These are phyloP conservation scores for Zelostemma sp. DNA, from an alignment of 1,140 invertebrate genomes.

Conservation along the genomic window DNA sequence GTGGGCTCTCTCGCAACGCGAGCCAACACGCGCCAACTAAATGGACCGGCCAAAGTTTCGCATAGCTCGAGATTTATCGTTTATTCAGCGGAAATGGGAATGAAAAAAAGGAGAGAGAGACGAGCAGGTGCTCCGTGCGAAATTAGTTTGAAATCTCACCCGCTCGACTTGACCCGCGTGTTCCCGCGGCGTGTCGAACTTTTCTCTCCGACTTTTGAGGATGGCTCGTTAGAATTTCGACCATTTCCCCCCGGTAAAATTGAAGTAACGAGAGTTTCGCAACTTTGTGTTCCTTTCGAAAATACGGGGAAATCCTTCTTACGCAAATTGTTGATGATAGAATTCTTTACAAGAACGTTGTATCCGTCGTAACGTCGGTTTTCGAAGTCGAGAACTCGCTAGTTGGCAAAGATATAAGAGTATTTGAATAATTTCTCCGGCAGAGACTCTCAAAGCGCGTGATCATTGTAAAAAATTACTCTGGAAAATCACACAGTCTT, in stretches of 20 bases:
- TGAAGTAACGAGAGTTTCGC: conserved; percentile 16
- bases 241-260: conserved; percentile 1
- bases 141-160: conserved; percentile 58
- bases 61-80: conserved; percentile 51
- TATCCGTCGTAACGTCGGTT: no score
- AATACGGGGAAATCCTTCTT: no score
- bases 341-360: no score
- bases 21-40: conserved; percentile 33
- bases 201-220: conserved; percentile 31
- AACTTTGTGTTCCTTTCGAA: conserved; percentile 12
- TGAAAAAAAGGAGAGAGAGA: conserved; percentile 11
- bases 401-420: no score
- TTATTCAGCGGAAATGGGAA: conserved; percentile 26
- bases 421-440: no score
- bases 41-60: conserved; percentile 44
- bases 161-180: conserved; percentile 30
- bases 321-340: no score
- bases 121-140: conserved; percentile 57
- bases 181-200: conserved; percentile 39
- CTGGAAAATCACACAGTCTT: no score
- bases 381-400: no score
- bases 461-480: no score
- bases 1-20: no score
- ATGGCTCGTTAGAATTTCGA: conserved; percentile 33
- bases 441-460: no score